Evolutionary conservation across 2,797 vertebrate genomes (phyloP).

Genomic region (Sphenopsis melanotis): DNA sequence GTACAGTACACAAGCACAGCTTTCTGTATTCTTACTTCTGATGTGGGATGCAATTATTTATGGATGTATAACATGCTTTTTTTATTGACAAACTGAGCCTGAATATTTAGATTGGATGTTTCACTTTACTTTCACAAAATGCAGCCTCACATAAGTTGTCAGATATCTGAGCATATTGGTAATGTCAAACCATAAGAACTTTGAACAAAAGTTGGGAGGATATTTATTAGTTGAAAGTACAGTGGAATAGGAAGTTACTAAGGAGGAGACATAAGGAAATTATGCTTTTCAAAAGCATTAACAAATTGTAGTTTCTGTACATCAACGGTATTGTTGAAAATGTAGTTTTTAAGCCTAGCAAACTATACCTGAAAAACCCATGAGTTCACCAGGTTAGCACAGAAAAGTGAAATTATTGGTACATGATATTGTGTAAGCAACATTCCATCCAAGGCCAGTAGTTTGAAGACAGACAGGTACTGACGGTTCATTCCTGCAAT

Average conservation of each 20-base stretch:
- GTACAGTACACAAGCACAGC: background rate
- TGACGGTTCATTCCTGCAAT: background rate
- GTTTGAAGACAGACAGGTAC: background rate
- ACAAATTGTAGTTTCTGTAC: background rate
- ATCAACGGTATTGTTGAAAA: background rate
- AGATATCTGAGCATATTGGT: background rate
- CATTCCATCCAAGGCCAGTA: background rate
- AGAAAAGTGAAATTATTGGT: background rate
- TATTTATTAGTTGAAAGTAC: background rate
- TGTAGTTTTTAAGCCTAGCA: background rate
- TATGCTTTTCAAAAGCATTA: background rate
- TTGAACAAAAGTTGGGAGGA: background rate
- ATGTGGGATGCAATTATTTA: background rate
- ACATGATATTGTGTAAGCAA: background rate
- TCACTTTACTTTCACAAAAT: background rate
- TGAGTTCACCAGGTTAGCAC: background rate
- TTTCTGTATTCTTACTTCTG: background rate
- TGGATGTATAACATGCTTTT: fast-evolving
- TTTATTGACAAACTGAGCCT: background rate
- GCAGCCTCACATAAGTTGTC: background rate
- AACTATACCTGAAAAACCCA: background rate
- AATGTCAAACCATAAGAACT: background rate
- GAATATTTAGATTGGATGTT: background rate
- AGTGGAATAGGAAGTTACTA: background rate
- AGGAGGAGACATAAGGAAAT: background rate